phyloP scores from a whole-genome alignment of 2,113 vertebrate species.

The Rhizomys pruinosus region DNA sequence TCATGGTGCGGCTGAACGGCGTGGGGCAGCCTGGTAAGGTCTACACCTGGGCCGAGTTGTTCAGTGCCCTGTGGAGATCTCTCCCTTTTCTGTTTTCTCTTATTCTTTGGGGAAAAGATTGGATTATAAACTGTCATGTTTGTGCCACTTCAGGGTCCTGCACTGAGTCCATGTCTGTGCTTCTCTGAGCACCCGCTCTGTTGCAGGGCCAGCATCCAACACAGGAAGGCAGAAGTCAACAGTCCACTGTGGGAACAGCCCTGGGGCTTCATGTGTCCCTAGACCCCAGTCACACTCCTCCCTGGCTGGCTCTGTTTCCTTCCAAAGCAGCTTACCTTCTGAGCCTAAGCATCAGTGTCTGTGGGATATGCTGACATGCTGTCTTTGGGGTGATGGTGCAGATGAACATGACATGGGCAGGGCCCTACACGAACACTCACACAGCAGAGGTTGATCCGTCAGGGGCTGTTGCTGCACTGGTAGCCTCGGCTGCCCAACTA shows the following conservation, averaged over 20 bases:
- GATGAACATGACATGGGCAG: background rate
- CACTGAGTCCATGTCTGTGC: background rate
- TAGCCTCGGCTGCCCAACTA: background rate
- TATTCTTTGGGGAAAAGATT: background rate
- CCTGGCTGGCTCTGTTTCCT: too few relatives aligned
- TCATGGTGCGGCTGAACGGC: slow-evolving; percentile 91
- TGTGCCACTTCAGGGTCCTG: background rate
- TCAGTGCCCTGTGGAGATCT: fast-evolving
- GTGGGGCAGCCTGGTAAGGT: slow-evolving; percentile 91
- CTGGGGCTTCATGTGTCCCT: background rate
- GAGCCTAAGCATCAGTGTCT: background rate
- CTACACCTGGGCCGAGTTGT: background rate
- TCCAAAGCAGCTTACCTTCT: background rate
- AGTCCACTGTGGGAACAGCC: background rate
- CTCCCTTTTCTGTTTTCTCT: background rate
- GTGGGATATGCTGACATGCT: background rate
- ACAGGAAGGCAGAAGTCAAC: background rate
- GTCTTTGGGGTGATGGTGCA: background rate
- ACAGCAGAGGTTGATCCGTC: background rate
- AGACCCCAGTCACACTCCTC: too few relatives aligned
- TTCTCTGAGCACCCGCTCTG: background rate
- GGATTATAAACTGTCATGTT: background rate
- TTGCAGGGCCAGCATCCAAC: background rate
- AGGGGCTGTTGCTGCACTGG: background rate
- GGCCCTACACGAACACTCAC: background rate